Conservation (phyloP, 2,797 vertebrate genomes). For the Microtus agrestis region DNA sequence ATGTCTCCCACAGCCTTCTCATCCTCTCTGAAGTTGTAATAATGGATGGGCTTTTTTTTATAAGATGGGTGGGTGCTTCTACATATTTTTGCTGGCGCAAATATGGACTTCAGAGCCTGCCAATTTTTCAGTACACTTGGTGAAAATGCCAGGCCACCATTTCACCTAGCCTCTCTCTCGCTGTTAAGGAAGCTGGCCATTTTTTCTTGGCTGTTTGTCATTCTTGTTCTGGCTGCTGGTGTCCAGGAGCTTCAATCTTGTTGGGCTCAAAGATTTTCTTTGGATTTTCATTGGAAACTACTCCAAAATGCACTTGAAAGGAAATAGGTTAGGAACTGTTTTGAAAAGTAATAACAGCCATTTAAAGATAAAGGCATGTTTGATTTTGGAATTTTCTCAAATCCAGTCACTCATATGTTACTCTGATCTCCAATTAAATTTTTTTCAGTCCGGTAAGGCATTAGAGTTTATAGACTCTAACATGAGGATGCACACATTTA, state of each 20-base stretch:
- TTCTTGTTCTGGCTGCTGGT: background rate
- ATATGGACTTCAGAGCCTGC: rapidly evolving
- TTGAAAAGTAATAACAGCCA: background rate
- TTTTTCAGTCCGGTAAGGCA: background rate
- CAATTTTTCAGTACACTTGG: background rate
- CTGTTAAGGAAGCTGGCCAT: rapidly evolving
- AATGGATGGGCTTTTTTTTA: background rate
- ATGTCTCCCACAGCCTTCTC: background rate
- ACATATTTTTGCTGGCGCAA: rapidly evolving
- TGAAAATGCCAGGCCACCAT: background rate
- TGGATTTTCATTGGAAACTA: background rate
- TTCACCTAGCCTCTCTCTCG: background rate
- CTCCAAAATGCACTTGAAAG: background rate
- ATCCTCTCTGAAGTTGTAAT: background rate
- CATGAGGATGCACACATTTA: background rate
- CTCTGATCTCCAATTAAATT: background rate
- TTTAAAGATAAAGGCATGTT: background rate
- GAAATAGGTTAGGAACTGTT: background rate
- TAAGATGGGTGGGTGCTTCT: background rate
- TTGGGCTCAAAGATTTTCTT: background rate
- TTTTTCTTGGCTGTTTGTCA: background rate
- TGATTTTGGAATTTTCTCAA: background rate
- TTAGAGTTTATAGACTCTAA: background rate
- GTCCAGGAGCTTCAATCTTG: background rate
- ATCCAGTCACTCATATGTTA: background rate